Base-by-base conservation (phyloP, 1,140 invertebrate species). In the Drosophila ambigua region DNA sequence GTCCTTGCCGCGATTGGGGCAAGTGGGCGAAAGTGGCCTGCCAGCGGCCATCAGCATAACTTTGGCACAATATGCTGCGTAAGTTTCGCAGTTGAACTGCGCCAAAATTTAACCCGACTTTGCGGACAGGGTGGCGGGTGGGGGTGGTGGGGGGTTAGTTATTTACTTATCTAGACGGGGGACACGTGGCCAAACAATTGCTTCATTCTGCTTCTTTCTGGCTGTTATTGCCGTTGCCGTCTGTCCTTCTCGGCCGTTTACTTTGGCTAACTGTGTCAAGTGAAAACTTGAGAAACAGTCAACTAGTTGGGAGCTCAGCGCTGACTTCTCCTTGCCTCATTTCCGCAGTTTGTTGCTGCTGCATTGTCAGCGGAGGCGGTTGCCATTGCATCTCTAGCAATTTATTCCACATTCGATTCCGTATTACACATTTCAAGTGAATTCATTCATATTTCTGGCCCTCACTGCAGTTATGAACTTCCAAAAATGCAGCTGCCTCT, bases 31-130 rank as follows among this genome's bases (percentile, higher is more conserved):
- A 7, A n/a, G 20, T n/a, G 28, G 41, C 41, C 9, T 23, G 31
- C 31, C 39, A 35, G 16, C 43, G 51, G 48, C 50, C 53, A 80
- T 69, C 72, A 65, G 59, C 82, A 88, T 87, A 76, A 87, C 51
- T 88, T 88, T 66, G 62, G 39, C 50, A 79, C 66, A 88, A 79
- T 82, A 87, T 82, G 75, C 50, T 61, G 49, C 58, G 44, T 61
- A 75, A 87, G 66, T 80, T 87, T 69, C 57, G 53, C 26, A 67
- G 48, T 76, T 67, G 69, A 77, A 76, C 69, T 83, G 64, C 15
- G 39, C 55, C 72, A 39, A 67, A 52, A 66, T 74, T 65, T 74
- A 54, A 52, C 64, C 67, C 35, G 54, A 45, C 13, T 52, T 52
- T 49, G 53, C 15, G 11, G 11, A 11, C 11, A 3, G 31, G 9